A percentile compares a stretch with the other conserved stretches of the same genome.
These are phyloP conservation scores for Mesoclemmys tuberculata DNA, from an alignment of 2,113 vertebrate species.

Conservation along the genomic window DNA sequence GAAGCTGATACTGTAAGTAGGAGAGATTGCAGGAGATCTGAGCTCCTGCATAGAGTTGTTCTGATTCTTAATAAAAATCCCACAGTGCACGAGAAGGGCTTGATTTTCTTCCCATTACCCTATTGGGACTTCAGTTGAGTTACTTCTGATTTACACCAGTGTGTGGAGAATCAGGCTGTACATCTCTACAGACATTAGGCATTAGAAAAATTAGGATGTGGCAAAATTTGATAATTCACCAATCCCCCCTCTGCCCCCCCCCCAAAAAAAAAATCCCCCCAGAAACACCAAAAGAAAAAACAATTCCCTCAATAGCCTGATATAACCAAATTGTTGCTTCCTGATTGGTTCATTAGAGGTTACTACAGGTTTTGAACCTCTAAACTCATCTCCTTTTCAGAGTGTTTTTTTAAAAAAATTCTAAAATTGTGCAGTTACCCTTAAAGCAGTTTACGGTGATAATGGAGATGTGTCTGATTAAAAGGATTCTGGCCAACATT, in stretches of 20 bases:
- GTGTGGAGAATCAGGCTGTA: not conserved
- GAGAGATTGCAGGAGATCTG: not conserved
- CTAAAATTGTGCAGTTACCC: not conserved
- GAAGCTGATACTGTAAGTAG: not conserved
- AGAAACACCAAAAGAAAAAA: not conserved
- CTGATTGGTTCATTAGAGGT: not conserved
- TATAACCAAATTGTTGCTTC: not conserved
- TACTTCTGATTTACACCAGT: not conserved
- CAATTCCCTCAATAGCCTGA: not conserved
- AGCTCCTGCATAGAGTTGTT: not conserved
- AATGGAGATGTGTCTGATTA: not conserved
- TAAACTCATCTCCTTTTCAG: slow-evolving; percentile 22
- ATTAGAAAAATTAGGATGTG: not conserved
- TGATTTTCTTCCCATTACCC: not conserved
- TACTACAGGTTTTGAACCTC: not conserved
- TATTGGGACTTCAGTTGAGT: not conserved
- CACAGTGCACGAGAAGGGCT: not conserved
- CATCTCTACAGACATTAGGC: not conserved
- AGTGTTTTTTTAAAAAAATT: not conserved
- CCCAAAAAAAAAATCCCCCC: too few relatives aligned
- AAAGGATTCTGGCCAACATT: not conserved
- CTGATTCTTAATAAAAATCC: not conserved
- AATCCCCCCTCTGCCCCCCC: too few relatives aligned
- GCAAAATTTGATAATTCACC: not conserved
- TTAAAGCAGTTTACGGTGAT: not conserved